Evolutionary conservation across 1,140 invertebrate genomes (phyloP).

Genomic region (Saccostrea cuccullata): DNA sequence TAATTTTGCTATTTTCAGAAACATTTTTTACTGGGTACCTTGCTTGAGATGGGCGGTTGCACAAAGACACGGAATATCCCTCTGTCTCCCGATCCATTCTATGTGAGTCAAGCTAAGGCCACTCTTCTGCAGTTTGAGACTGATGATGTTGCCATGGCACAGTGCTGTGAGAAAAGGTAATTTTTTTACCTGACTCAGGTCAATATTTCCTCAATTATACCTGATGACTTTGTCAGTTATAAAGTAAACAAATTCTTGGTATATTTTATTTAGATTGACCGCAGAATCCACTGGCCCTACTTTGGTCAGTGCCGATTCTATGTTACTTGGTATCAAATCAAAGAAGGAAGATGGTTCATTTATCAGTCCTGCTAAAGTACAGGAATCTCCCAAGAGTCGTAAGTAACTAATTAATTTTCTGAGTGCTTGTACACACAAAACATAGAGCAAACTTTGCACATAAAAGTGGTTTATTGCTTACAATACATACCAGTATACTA

Average conservation of each 20-base stretch:
- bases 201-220: background rate
- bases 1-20: conserved; percentile 67
- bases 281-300: conserved; percentile 47
- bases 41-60: conserved; percentile 76
- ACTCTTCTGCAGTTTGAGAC: conserved; percentile 78
- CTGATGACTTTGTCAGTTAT: background rate
- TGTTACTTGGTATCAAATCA: conserved; percentile 46
- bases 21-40: conserved; percentile 71
- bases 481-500: background rate
- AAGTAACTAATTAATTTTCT: conserved; percentile 21
- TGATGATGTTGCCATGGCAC: conserved; percentile 72
- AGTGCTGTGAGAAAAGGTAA: conserved; percentile 75
- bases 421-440: background rate
- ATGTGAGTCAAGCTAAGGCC: conserved; percentile 77
- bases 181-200: background rate
- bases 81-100: conserved; percentile 74
- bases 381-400: conserved; percentile 50
- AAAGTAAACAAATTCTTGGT: background rate
- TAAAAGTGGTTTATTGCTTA: background rate
- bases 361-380: conserved; percentile 52
- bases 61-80: conserved; percentile 60
- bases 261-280: conserved; percentile 41
- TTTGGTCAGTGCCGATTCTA: conserved; percentile 56
- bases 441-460: background rate
- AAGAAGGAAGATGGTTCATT: conserved; percentile 50